phyloP scores from a whole-genome alignment of 1,140 invertebrate genomes.

The Schmidtea mediterranea region DNA sequence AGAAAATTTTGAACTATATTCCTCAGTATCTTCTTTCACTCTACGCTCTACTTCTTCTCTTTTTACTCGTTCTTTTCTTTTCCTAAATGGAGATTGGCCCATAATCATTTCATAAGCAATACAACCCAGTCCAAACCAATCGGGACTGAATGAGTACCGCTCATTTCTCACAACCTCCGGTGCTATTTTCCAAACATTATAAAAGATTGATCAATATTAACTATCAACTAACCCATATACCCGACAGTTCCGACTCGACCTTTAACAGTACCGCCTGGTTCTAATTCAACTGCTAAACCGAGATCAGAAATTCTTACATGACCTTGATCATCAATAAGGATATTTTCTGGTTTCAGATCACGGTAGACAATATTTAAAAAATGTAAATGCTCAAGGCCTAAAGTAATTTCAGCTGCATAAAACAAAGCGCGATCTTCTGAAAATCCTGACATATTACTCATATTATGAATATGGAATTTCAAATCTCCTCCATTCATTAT shows the following conservation, averaged over 20 bases:
- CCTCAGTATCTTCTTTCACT: slow-evolving; percentile 77
- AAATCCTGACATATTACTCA: slow-evolving; percentile 48
- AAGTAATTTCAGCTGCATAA: slow-evolving; percentile 71
- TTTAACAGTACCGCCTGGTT: slow-evolving; percentile 72
- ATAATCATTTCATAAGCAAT: slow-evolving; percentile 97
- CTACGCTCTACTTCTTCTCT: slow-evolving; percentile 81
- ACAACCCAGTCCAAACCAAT: slow-evolving; percentile 97
- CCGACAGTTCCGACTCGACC: slow-evolving; percentile 90
- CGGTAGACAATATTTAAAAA: slow-evolving; percentile 40
- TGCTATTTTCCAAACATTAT: slow-evolving; percentile 30
- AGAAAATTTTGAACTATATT: slow-evolving; percentile 76
- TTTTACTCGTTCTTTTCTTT: slow-evolving; percentile 57
- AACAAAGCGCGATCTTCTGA: slow-evolving; percentile 66
- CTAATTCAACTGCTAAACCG: slow-evolving; percentile 82
- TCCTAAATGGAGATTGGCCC: slow-evolving; percentile 65
- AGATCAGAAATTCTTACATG: slow-evolving; percentile 69
- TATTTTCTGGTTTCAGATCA: slow-evolving; percentile 33
- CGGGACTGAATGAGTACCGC: slow-evolving; percentile 82
- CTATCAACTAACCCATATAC: slow-evolving; percentile 55
- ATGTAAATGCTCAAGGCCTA: slow-evolving; percentile 74
- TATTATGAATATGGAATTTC: slow-evolving; percentile 98
- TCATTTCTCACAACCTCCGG: slow-evolving; percentile 96
- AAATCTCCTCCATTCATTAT: slow-evolving; percentile 99
- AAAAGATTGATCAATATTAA: too few species aligned
- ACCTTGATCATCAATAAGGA: slow-evolving; percentile 31